Percentiles rank a stretch among this genome's conserved stretches.
Conservation (phyloP, 2,888 invertebrate species). For the Melipona beecheii region DNA sequence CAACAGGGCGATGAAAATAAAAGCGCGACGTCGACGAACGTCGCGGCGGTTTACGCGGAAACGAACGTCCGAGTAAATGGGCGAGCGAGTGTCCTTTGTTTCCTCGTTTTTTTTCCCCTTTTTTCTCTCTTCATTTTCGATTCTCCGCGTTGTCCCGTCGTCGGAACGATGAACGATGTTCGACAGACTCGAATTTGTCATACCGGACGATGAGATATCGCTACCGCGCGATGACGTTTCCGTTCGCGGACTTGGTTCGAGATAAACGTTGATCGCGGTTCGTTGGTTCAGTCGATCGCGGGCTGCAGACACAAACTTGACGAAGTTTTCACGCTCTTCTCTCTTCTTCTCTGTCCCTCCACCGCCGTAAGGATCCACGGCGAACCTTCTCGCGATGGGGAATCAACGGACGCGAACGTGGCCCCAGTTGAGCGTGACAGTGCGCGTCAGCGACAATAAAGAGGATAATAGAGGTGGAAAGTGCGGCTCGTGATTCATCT, state of each 20-base stretch:
- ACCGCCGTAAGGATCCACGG: conserved; percentile 21
- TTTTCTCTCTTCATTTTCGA: not conserved
- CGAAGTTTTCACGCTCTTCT: not conserved
- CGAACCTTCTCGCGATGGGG: conserved; percentile 3
- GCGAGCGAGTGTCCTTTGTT: no score
- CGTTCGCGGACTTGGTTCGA: not conserved
- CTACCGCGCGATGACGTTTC: not conserved
- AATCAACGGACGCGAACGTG: conserved; percentile 30
- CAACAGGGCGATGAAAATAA: not conserved
- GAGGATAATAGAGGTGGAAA: not conserved
- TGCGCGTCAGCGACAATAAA: conserved; percentile 5
- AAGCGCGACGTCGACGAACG: not conserved
- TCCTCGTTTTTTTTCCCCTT: no score
- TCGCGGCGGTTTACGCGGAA: not conserved
- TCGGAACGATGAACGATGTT: conserved; percentile 7
- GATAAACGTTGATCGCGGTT: not conserved
- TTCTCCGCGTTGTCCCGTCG: not conserved
- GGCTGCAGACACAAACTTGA: not conserved
- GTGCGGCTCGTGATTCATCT: not conserved
- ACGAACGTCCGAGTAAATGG: conserved; percentile 6
- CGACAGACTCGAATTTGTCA: conserved; percentile 8
- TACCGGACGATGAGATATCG: conserved; percentile 7
- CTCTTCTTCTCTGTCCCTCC: not conserved
- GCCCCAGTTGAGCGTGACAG: conserved; percentile 18
- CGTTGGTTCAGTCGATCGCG: not conserved